phyloP scores from a whole-genome alignment of 2,797 vertebrate species.

The Gallirallus australis region DNA sequence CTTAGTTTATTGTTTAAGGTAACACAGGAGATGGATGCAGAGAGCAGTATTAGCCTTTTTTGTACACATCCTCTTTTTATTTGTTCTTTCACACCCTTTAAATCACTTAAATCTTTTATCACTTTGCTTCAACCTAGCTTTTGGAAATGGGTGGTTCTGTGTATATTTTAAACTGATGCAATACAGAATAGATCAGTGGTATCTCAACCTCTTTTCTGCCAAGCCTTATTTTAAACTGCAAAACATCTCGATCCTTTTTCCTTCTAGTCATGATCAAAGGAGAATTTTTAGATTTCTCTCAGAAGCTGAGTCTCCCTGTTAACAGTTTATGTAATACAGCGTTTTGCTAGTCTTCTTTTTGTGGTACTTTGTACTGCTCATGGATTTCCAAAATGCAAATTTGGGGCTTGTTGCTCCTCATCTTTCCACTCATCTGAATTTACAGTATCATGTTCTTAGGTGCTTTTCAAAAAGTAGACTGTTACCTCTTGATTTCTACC shows the following conservation, averaged over 20 bases:
- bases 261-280: slow-evolving; percentile 17
- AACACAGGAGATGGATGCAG: not conserved
- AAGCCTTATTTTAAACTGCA: slow-evolving; percentile 26
- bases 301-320: not conserved
- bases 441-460: not conserved
- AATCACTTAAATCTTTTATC: not conserved
- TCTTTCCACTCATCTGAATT: not conserved
- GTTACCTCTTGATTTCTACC: not conserved
- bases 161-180: not conserved
- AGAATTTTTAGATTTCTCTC: slow-evolving; percentile 27
- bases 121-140: not conserved
- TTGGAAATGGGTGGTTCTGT: not conserved
- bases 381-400: not conserved
- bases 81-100: slow-evolving; percentile 20
- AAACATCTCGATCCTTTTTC: slow-evolving; percentile 7
- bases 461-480: not conserved
- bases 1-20: not conserved
- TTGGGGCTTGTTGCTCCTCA: not conserved
- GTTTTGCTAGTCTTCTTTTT: not conserved
- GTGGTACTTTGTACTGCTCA: not conserved
- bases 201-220: not conserved
- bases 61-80: not conserved
- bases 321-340: not conserved
- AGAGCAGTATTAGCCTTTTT: not conserved
- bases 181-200: not conserved